Percentiles rank a stretch among this genome's conserved stretches.
Evolutionary conservation across 1,140 invertebrate species (phyloP).

Genomic region (Chironomus striatipennis): DNA sequence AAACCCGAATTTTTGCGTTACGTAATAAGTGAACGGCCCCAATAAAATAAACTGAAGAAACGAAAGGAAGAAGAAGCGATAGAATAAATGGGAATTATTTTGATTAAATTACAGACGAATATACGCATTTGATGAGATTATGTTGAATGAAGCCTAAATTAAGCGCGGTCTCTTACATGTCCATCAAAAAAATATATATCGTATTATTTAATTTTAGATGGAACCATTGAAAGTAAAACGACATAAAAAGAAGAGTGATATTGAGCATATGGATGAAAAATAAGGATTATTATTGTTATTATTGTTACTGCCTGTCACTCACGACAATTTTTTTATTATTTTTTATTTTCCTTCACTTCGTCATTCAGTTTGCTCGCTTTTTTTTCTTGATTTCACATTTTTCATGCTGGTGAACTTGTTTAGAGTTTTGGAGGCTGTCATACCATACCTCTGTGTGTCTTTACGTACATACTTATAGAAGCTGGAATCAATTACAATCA

Average conservation of each 20-base stretch:
- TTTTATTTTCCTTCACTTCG: too few species aligned
- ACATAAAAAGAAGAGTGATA: background rate
- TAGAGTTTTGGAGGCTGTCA: slow-evolving; percentile 2
- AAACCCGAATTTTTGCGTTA: too few species aligned
- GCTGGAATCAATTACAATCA: background rate
- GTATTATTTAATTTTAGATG: background rate
- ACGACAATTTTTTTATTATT: background rate
- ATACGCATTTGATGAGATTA: background rate
- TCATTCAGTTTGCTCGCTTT: too few species aligned
- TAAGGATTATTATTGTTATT: slow-evolving; percentile 8
- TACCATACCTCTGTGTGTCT: too few species aligned
- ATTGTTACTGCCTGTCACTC: slow-evolving; percentile 11
- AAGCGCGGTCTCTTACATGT: background rate
- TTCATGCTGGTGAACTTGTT: background rate
- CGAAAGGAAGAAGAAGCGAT: too few species aligned
- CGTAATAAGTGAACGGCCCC: too few species aligned
- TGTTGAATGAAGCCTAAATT: background rate
- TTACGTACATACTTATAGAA: background rate
- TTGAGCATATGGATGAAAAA: slow-evolving; percentile 1
- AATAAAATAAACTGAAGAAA: too few species aligned
- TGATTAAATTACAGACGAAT: too few species aligned
- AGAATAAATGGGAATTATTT: too few species aligned
- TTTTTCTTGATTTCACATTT: too few species aligned
- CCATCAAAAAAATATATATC: background rate
- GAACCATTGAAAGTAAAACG: background rate